Evolutionary conservation across 2,113 vertebrate species (phyloP).

Genomic region (Coptodon rendalli): DNA sequence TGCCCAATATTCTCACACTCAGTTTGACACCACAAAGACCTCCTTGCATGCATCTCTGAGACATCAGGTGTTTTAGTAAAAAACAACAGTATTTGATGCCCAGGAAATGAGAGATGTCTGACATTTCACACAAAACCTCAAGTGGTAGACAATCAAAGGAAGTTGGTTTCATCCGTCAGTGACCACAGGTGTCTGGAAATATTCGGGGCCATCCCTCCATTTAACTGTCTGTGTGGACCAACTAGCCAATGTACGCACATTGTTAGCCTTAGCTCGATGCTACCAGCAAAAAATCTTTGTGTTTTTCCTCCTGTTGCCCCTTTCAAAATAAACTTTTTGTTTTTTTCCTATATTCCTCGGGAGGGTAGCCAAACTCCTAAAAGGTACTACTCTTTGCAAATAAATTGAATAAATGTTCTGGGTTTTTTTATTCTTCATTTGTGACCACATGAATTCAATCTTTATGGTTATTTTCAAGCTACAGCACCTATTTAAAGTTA

Average conservation of each 20-base stretch:
- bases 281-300: not conserved
- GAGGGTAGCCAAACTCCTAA: not conserved
- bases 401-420: not conserved
- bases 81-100: not conserved
- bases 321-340: not conserved
- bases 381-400: not conserved
- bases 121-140: not conserved
- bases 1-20: not conserved
- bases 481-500: not conserved
- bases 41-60: not conserved
- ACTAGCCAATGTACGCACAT: not conserved
- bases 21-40: not conserved
- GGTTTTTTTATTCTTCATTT: not conserved
- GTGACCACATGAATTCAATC: not conserved
- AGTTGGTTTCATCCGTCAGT: not conserved
- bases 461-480: not conserved
- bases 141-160: not conserved
- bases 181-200: not conserved
- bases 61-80: not conserved
- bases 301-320: not conserved
- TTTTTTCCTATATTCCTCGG: not conserved
- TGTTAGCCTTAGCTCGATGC: not conserved
- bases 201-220: not conserved
- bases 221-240: not conserved
- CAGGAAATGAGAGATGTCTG: not conserved